Percentiles rank a stretch among this genome's conserved stretches.
Evolutionary conservation across 2,888 invertebrate species (phyloP).

Genomic region (Nasonovia ribisnigri): DNA sequence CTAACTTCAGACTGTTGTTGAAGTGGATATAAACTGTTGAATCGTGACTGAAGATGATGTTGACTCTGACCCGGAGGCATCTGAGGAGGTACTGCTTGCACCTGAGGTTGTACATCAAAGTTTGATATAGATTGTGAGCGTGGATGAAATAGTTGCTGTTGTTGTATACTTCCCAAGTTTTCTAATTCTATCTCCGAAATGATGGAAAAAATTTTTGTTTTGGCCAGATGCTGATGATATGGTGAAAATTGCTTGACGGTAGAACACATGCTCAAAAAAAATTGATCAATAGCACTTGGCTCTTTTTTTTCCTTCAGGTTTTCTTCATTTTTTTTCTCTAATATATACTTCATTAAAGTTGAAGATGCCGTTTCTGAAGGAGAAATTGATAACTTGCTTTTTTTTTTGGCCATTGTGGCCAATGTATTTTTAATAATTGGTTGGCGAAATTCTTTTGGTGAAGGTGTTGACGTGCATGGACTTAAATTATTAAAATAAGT

Average conservation of each 20-base stretch:
- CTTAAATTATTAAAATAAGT: too few species aligned
- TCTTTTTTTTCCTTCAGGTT: conserved; percentile 12
- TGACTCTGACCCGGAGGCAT: conserved; percentile 1
- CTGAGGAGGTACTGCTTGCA: too few species aligned
- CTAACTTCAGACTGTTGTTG: conserved; percentile 26
- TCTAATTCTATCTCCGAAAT: conserved; percentile 39
- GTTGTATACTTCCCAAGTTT: conserved; percentile 16
- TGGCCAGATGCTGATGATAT: conserved; percentile 21
- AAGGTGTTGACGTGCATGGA: conserved; percentile 11
- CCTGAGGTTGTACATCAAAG: too few species aligned
- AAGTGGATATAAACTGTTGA: conserved; percentile 15
- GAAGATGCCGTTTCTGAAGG: conserved; percentile 38
- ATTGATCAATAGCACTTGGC: conserved; percentile 39
- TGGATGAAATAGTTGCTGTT: conserved; percentile 28
- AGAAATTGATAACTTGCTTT: conserved; percentile 17
- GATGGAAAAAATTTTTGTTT: conserved; percentile 42
- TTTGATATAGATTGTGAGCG: too few species aligned
- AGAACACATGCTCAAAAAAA: conserved; percentile 40
- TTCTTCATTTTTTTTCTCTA: conserved; percentile 37
- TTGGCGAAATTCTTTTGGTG: conserved; percentile 26
- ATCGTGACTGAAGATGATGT: not conserved
- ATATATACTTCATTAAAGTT: conserved; percentile 38
- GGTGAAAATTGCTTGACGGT: conserved; percentile 19
- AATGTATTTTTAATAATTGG: conserved; percentile 21
- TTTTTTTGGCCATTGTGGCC: conserved; percentile 47